Base-by-base conservation (phyloP, 2,888 invertebrate species). In the Antheraea assamensis region DNA sequence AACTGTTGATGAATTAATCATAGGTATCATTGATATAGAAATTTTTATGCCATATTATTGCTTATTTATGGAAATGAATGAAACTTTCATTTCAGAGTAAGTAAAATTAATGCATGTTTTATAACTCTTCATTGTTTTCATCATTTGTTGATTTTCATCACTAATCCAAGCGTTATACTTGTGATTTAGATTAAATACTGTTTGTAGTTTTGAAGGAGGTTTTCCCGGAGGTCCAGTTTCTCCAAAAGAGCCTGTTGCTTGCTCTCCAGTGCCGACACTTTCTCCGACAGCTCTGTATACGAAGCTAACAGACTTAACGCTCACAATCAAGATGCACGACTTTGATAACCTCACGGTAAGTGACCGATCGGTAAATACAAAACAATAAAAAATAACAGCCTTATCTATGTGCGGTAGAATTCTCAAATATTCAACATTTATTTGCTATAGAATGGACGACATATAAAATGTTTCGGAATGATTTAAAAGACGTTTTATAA, bases 301-400 rank as follows among this genome's bases (percentile, higher is more conserved):
- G 10, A 95, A 95, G 73, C 94, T 97, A 74, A 96, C 96, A 0
- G 96, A 96, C 78, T 95, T 97, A 82, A 95, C 96, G 74, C 92
- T 97, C 49, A 95, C 95, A 71, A 94, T 97, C 55, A 90, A 95
- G 73, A 94, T 97, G 21, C 96, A 96, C 74, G 96, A 96, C 78
- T 95, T 96, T 77, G 95, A 96, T 31, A 95, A 96, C 10, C 92
- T 96, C 1, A 95, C 96, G 75, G 94, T 92, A 30, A 81, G 85
- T 80, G 27, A 13, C 17, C 27, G 61, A 17, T 64, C 30, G 21
- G 19, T 52, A n/a, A n/a, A n/a, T n/a, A n/a, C n/a, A n/a, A n/a
- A n/a, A n/a, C n/a, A n/a, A n/a, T n/a, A n/a, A n/a, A n/a, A n/a
- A n/a, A n/a, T n/a, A n/a, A n/a, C n/a, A n/a, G n/a, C n/a, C n/a